A percentile compares a stretch with the other conserved stretches of the same genome.
Evolutionary conservation across 37 sponge, comb jelly and placozoan genomes (phyloP).

Genomic region (Hexactinellida sp.): DNA sequence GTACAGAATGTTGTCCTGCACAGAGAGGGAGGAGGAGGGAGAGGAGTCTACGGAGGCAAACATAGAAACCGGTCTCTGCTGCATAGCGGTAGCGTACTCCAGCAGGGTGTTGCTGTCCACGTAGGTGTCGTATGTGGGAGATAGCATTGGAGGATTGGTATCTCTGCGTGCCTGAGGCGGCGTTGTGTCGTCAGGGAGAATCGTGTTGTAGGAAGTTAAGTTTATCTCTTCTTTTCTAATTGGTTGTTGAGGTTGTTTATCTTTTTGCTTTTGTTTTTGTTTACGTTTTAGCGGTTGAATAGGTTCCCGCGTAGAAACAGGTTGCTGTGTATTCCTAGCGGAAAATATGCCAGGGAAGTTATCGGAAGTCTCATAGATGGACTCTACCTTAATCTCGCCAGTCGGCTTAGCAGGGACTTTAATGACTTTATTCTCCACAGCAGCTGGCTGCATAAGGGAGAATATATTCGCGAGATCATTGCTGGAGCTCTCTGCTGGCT

Average conservation of each 20-base stretch:
- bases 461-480: not conserved
- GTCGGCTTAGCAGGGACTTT: not conserved
- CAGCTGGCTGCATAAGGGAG: not conserved
- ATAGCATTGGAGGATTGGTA: not conserved
- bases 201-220: not conserved
- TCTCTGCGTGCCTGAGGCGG: not conserved
- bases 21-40: not conserved
- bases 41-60: not conserved
- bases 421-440: not conserved
- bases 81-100: not conserved
- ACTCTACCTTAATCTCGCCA: not conserved
- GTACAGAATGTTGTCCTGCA: not conserved
- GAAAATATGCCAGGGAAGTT: no score
- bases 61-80: not conserved
- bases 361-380: not conserved
- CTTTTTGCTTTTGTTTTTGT: not conserved
- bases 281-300: not conserved
- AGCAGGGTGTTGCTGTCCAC: not conserved
- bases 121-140: not conserved
- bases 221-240: not conserved
- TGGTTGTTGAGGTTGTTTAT: not conserved
- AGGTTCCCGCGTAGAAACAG: not conserved
- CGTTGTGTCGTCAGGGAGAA: not conserved
- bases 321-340: not conserved
- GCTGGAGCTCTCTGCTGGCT: not conserved